A percentile compares a stretch with the other conserved stretches of the same genome.
These are phyloP conservation scores for Hypomecis punctinalis DNA, from an alignment of 2,888 invertebrate species.

Conservation along the genomic window DNA sequence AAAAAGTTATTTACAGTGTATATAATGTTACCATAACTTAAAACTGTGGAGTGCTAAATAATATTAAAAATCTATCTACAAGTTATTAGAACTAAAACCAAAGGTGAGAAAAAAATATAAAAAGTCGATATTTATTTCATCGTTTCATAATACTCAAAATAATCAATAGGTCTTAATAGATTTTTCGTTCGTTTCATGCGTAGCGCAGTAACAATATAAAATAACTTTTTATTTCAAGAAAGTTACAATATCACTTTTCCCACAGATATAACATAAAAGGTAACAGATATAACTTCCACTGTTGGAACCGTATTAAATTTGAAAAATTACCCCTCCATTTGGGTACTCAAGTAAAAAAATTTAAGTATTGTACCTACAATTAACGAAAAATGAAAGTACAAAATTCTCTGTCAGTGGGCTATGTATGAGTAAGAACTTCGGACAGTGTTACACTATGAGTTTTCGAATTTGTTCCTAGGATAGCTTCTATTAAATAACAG, in stretches of 20 bases:
- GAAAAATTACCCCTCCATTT: no score
- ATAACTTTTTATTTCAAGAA: slow-evolving; percentile 17
- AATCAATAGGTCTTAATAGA: not conserved
- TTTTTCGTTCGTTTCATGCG: slow-evolving; percentile 19
- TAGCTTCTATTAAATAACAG: no score
- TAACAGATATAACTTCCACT: no score
- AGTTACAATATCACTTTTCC: slow-evolving; percentile 20
- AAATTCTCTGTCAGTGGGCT: no score
- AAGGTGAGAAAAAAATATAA: not conserved
- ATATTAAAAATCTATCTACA: slow-evolving; percentile 41
- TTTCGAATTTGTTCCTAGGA: no score
- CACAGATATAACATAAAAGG: not conserved
- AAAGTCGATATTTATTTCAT: not conserved
- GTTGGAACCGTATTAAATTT: no score
- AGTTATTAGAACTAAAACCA: not conserved
- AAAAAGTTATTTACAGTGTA: slow-evolving; percentile 56
- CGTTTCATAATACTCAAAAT: not conserved
- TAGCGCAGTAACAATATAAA: slow-evolving; percentile 9
- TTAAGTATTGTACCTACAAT: no score
- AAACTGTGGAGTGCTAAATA: slow-evolving; percentile 26
- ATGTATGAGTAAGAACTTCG: no score
- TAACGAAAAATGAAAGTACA: no score
- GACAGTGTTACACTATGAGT: no score
- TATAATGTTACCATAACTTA: slow-evolving; percentile 44
- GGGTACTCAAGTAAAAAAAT: no score